Evolutionary conservation across 2,888 invertebrate species (phyloP).

Genomic region (Mechanitis messenoides): DNA sequence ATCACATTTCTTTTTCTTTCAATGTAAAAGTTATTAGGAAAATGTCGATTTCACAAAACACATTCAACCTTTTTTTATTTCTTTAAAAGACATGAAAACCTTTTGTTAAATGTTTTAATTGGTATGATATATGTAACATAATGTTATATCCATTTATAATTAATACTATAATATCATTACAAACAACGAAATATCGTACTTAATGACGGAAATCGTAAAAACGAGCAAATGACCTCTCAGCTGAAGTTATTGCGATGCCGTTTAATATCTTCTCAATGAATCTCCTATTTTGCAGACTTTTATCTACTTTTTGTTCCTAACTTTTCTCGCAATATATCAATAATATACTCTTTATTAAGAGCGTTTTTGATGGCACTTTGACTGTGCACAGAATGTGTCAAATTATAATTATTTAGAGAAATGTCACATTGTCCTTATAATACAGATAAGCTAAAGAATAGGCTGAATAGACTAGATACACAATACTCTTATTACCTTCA

Average conservation of each 20-base stretch:
- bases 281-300: slow-evolving; percentile 9
- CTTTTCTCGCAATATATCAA: slow-evolving; percentile 1
- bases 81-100: background rate
- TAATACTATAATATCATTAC: slow-evolving; percentile 3
- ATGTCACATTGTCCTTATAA: too few relatives aligned
- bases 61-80: slow-evolving; percentile 16
- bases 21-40: slow-evolving; percentile 25
- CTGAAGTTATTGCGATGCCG: slow-evolving; percentile 26
- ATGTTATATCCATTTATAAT: background rate
- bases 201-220: slow-evolving; percentile 25
- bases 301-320: slow-evolving; percentile 13
- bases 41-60: slow-evolving; percentile 22
- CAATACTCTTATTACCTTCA: too few relatives aligned
- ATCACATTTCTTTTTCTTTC: slow-evolving; percentile 26
- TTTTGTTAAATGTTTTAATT: too few relatives aligned
- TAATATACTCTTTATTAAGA: too few relatives aligned
- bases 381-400: too few relatives aligned
- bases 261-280: slow-evolving; percentile 30
- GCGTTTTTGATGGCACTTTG: too few relatives aligned
- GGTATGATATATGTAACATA: background rate
- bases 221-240: slow-evolving; percentile 21
- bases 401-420: too few relatives aligned
- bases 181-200: slow-evolving; percentile 23
- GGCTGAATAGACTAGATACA: too few relatives aligned
- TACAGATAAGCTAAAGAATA: too few relatives aligned